Percentiles rank a stretch among this genome's conserved stretches.
phyloP scores from a whole-genome alignment of 23 tunicate species.

The Aplidium turbinatum region DNA sequence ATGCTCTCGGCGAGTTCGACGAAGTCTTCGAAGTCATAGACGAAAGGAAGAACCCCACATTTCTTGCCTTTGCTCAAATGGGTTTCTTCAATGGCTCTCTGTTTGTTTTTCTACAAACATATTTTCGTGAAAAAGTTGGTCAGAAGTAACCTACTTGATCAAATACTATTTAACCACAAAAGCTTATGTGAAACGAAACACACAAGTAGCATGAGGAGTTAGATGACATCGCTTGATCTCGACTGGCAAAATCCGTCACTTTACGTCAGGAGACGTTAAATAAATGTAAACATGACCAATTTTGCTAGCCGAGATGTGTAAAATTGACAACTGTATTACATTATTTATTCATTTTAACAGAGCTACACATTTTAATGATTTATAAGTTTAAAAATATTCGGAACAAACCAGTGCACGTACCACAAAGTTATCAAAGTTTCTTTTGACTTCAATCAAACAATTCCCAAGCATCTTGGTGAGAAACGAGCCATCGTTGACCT shows the following conservation, averaged over 20 bases:
- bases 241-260: background rate
- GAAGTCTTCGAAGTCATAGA: slow-evolving; percentile 87
- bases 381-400: background rate
- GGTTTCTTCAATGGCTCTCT: slow-evolving; percentile 42
- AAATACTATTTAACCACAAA: no score
- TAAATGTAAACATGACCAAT: background rate
- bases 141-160: no score
- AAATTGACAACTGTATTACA: no score
- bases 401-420: slow-evolving; percentile 35
- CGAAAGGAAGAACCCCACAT: slow-evolving; percentile 90
- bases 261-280: background rate
- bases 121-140: no score
- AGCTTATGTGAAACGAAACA: no score
- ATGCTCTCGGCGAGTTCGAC: slow-evolving; percentile 93
- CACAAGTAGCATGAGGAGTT: no score
- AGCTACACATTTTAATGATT: no score
- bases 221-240: no score
- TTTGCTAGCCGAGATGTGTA: background rate
- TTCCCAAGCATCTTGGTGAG: slow-evolving; percentile 92
- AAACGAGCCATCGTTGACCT: slow-evolving; percentile 94
- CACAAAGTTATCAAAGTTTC: slow-evolving; percentile 83
- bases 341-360: no score
- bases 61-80: slow-evolving; percentile 74
- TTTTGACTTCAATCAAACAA: slow-evolving; percentile 88
- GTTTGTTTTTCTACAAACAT: slow-evolving; percentile 56